Evolutionary conservation across 2,888 invertebrate species (phyloP), one percentile per base, ranked within the genome.

Genomic region (Ormyrus pomaceus): DNA sequence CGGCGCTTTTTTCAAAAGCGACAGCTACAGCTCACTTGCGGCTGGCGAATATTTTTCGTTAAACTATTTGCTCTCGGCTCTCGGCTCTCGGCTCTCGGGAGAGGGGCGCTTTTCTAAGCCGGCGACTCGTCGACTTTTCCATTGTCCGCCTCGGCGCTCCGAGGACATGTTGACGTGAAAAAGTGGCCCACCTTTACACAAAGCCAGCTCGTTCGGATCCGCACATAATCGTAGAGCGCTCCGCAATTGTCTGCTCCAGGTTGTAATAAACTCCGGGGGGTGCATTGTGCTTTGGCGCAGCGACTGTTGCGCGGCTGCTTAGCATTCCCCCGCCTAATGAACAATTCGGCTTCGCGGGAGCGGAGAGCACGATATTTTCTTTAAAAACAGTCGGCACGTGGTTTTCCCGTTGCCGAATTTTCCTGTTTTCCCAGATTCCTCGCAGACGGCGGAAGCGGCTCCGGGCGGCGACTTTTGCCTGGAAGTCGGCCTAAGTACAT

Each of bases 91-190:
- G 13, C 13, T 13, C 34, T 34, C 34, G 34, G 3, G 34, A 34
- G 34, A 34, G 34, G 4, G 34, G 34, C 34, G 34, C 34, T 34
- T 34, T 34, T 71, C 48, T 19, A 34, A 11, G 53, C 6, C 48
- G 11, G n/a, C 5, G 74, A 75, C 50, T 68, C 51, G n/a, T 7
- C 53, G 53, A 19, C 51, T 59, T 76, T 7, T 65, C 51, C 19
- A 77, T 71, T 77, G 71, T 77, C 8, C 13, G 55, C 7, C 4
- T 7, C 13, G 58, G 58, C 11, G 58, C 58, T 11, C 6, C 59
- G 73, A 73, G 64, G 69, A 72, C 58, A 70, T 45, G 77, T 80
- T 69, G 80, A 77, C 77, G 70, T 81, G 81, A 81, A 81, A 77
- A 81, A 81, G 70, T 81, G 61, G 70, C 77, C 59, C 58, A 4